Conservation (phyloP, 2,797 vertebrate species). For the Sebastiscus albofasciatus region DNA sequence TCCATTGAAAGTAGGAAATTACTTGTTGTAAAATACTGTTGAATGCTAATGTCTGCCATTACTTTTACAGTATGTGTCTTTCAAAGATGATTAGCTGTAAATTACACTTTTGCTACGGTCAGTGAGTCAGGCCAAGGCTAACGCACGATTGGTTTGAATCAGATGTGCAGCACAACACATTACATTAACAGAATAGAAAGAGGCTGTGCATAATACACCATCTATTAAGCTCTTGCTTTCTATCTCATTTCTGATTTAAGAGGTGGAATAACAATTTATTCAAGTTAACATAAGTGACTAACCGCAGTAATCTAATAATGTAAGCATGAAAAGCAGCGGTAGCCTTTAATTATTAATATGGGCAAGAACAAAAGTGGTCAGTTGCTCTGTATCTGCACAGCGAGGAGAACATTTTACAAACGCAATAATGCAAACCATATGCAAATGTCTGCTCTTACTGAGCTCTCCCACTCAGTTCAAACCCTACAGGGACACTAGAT, state of each 20-base stretch:
- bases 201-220: constrained; percentile 1
- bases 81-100: not conserved
- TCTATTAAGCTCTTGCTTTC: not conserved
- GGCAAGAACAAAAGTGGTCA: not conserved
- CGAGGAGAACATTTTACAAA: not conserved
- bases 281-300: constrained; percentile 4
- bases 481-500: constrained; percentile 23
- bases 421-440: not conserved
- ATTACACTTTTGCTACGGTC: not conserved
- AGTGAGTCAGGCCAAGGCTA: constrained; percentile 12
- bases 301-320: constrained; percentile 7
- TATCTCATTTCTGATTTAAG: not conserved
- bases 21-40: not conserved
- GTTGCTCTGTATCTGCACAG: not conserved
- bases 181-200: not conserved
- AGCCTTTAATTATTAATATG: constrained; percentile 1
- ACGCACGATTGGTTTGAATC: constrained; percentile 10
- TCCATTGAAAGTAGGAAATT: not conserved
- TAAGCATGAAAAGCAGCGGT: not conserved
- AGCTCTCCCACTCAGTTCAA: constrained; percentile 7
- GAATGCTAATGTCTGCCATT: not conserved
- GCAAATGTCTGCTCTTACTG: constrained; percentile 15
- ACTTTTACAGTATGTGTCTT: not conserved
- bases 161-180: constrained; percentile 1
- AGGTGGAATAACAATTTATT: constrained; percentile 19